Percentiles rank a stretch among this genome's conserved stretches.
Conservation (phyloP, 2,113 vertebrate genomes). For the Chaetura pelagica region DNA sequence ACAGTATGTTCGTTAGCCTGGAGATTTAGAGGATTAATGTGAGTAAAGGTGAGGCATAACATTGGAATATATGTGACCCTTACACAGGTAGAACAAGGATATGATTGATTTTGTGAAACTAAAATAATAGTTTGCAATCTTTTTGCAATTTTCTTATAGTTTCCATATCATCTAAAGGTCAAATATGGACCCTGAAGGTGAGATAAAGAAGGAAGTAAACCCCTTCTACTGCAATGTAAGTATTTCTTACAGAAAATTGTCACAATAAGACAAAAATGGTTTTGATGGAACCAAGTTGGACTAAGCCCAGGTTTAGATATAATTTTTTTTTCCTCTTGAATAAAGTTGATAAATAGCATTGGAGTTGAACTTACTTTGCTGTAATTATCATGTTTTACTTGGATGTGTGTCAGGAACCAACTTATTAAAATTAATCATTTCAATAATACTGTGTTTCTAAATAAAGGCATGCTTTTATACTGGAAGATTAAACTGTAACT, state of each 20-base stretch:
- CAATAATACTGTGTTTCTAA: neutral
- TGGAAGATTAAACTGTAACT: neutral
- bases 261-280: neutral
- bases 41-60: neutral
- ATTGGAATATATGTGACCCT: neutral
- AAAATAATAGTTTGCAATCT: neutral
- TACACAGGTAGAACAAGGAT: neutral
- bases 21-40: neutral
- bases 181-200: conserved; percentile 19
- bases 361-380: neutral
- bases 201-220: conserved; percentile 22
- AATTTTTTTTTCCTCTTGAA: neutral
- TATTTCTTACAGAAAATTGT: neutral
- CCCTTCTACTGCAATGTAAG: conserved; percentile 62
- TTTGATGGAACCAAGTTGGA: neutral
- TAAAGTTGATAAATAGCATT: neutral
- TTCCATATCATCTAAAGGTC: neutral
- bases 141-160: neutral
- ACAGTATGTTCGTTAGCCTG: neutral
- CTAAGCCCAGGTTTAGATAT: neutral
- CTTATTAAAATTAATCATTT: neutral
- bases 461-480: neutral
- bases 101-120: neutral
- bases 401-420: neutral
- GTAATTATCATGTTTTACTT: neutral